Percentiles rank a stretch among this genome's conserved stretches.
Evolutionary conservation across 64 coral and sea anemone species (phyloP).

Genomic region (Catalaphyllia jardinei): DNA sequence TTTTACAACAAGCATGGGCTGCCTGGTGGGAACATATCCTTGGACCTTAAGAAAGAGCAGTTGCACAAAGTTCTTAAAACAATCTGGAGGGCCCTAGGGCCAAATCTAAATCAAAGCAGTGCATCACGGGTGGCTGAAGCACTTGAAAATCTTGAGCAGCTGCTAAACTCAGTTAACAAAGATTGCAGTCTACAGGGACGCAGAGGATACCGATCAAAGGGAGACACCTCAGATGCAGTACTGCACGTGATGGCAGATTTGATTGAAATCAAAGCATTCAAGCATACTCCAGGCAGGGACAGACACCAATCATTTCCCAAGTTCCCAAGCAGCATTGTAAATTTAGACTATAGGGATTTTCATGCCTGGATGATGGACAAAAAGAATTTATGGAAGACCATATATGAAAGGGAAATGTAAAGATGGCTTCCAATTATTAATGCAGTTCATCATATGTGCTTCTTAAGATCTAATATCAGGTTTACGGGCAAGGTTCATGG

Average conservation of each 20-base stretch:
- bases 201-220: slow-evolving; percentile 9
- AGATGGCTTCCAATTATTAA: too few species aligned
- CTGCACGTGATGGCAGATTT: slow-evolving; percentile 49
- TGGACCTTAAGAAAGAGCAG: slow-evolving; percentile 54
- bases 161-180: slow-evolving; percentile 39
- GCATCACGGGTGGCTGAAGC: slow-evolving; percentile 38
- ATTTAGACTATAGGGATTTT: slow-evolving; percentile 49
- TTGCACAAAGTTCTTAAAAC: slow-evolving; percentile 39
- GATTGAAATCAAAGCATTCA: slow-evolving; percentile 38
- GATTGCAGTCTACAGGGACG: slow-evolving; percentile 38
- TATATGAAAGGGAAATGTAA: slow-evolving; percentile 25
- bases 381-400: slow-evolving; percentile 44
- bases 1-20: slow-evolving; percentile 57
- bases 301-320: slow-evolving; percentile 46
- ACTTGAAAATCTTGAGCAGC: slow-evolving; percentile 27
- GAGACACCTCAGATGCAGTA: slow-evolving; percentile 25
- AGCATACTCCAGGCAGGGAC: slow-evolving; percentile 35
- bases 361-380: slow-evolving; percentile 59
- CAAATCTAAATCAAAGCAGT: slow-evolving; percentile 52
- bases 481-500: too few species aligned
- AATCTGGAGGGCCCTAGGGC: slow-evolving; percentile 34
- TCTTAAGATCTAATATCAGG: too few species aligned
- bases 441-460: too few species aligned
- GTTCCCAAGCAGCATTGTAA: slow-evolving; percentile 28
- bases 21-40: slow-evolving; percentile 33